Evolutionary conservation across 2,113 vertebrate genomes (phyloP).

Genomic region (Anas platyrhynchos): DNA sequence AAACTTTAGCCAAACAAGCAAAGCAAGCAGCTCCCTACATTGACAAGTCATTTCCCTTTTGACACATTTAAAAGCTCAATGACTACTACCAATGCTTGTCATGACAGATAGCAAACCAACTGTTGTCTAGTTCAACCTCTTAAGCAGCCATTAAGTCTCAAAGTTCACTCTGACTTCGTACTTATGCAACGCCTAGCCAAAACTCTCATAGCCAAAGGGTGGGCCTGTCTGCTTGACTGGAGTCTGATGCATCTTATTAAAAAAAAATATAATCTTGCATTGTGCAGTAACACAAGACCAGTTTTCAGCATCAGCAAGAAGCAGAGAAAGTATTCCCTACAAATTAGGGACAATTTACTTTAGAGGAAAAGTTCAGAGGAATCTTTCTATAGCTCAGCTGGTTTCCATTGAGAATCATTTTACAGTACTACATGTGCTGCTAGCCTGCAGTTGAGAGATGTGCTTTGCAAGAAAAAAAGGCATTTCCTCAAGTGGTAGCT

Average conservation of each 20-base stretch:
- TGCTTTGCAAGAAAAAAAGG: neutral
- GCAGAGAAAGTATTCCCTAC: neutral
- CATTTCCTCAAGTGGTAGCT: neutral
- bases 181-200: neutral
- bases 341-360: neutral
- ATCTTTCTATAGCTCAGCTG: constrained; percentile 38
- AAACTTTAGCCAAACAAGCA: constrained; percentile 14
- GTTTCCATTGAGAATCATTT: constrained; percentile 16
- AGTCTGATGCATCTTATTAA: neutral
- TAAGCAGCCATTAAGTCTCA: neutral
- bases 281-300: neutral
- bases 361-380: neutral
- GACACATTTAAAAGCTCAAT: neutral
- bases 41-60: neutral
- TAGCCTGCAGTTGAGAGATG: neutral
- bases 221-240: neutral
- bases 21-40: constrained; percentile 9
- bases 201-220: neutral
- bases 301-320: neutral
- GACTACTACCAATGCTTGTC: neutral
- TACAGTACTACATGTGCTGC: neutral
- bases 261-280: neutral
- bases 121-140: neutral
- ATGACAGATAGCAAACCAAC: neutral
- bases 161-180: neutral